Base-by-base conservation (phyloP, 1,140 invertebrate species). In the Sminthurides bifidus region DNA sequence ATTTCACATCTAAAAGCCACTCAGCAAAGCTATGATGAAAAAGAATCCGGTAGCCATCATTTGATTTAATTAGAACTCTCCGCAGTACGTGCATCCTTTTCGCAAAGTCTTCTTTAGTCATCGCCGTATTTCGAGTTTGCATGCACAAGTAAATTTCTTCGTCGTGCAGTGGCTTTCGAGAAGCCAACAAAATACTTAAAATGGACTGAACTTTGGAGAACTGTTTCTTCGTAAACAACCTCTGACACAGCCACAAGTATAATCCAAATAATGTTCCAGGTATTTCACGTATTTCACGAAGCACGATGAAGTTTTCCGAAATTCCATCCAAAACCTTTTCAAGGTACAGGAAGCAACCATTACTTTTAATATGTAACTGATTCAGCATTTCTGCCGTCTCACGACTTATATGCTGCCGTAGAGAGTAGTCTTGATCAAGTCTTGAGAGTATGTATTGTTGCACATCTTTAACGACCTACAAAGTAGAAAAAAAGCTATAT, bases 1-100 rank as follows among this genome's bases (percentile, higher is more conserved):
- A 91, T 72, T 96, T 97, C 0, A 95, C 91, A 72, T 97, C 92
- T 23, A 90, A 72, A 38, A 96, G 70, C 92, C 92, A 97, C 66
- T 91, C 86, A 8, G 89, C 83, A 70, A 95, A 95, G 56, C 88
- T 92, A 67, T 86, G 84, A 70, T 92, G 89, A 70, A 92, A 89
- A 2, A 90, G 74, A 24, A 49, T 52, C 31, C 54, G 56, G 50
- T 58, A 53, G 29, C 43, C 65, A 46, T 71, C 74, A 71, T 73
- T 80, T 54, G 78, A 73, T 3, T 79, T 74, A 1, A 77, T 74
- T 21, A 81, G 73, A n/a, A 82, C 81, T 68, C 86, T 80, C 24
- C 81, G 77, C 53, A 94, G 74, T 2, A 92, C 69, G 67, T 87
- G 81, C 56, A 92, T 73, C 6, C 89, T 74, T 54, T 85, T 81